Base-by-base conservation (phyloP, 2,888 invertebrate species). In the Tenthredo amoena region DNA sequence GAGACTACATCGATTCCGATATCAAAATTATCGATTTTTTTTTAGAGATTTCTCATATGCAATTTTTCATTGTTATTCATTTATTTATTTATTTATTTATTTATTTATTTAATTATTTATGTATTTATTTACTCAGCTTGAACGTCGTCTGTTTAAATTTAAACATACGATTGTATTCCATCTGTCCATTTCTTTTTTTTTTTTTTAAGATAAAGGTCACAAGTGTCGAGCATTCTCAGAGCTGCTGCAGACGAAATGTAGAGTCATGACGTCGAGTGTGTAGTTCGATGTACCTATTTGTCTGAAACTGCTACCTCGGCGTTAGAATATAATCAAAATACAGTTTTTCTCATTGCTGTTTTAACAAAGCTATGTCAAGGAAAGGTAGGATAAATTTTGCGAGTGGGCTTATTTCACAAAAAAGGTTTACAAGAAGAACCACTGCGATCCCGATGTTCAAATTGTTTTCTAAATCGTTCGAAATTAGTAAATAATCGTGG, bases 241-340 rank as follows among this genome's bases (percentile, higher is more conserved):
- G 10, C 34, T 31, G 18, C 21, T 43, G 43, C 77, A 58, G 40
- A 40, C 34, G 34, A 81, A 4, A 62, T 15, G 18, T 21, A 37
- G 40, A 81, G 40, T 81, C 58, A 81, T 31, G n/a, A 55, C 77
- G 55, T 77, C 77, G 55, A 55, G 55, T 55, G 7, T 26, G 50
- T 50, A 43, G 72, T 74, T 43, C 10, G 31, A 40, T 21, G 7
- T 43, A n/a, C n/a, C n/a, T n/a, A 74, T 43, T 43, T 74, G 3
- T 21, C 40, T n/a, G 15, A 18, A 34, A 43, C 40, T 74, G n/a
- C 21, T 9, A 40, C 37, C 15, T 77, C 50, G 76, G 18, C 50
- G 76, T 77, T 31, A 77, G 0, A 77, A 77, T 50, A 77, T 77
- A 77, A 77, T 77, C 76, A 77, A 77, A 77, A 77, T 77, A 31